Base-by-base conservation (phyloP, 2,113 vertebrate genomes). In the Anolis carolinensis region DNA sequence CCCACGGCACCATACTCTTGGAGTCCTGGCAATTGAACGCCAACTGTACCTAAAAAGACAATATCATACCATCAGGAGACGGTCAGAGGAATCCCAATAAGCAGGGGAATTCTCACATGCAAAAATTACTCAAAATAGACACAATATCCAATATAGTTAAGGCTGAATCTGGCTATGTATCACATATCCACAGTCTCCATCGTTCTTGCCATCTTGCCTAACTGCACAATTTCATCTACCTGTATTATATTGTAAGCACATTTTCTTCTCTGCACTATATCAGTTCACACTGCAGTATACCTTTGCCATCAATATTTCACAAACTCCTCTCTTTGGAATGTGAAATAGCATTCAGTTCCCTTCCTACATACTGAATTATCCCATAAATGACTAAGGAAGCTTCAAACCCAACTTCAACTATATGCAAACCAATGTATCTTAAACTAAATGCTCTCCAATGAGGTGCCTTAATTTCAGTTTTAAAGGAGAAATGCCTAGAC, bases 1-100 rank as follows among this genome's bases (percentile, higher is more conserved):
- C 98, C 98, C 67, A 97, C 94, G 34, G 98, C 97, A 4, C 97
- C 98, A 2, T 97, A 99, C 30, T 98, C 98, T 4, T 97, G 96
- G 62, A 98, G 95, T 84, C 97, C 97, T 1, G 98, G 95, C 3
- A 97, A 95, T 90, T 98, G 98, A 55, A 97, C 97, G 0, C 98
- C 98, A 0, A 99, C 98, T 0, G 98, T 99, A 94, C 98, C 99
- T 99, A 95, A 0, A 7, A 77, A 74, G 83, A 81, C 34, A 23
- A 89, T 65, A 87, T 67, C 30, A 6, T 68, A 14, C 27, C 39
- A 74, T 36, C 59, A 67, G 39, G 44, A 23, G 21, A 73, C 1
- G 7, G 32, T 65, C n/a, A 65, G n/a, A 25, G 34, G 50, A 10
- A n/a, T 23, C 70, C 27, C 63, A 34, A 39, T 25, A 79, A 55